A percentile compares a stretch with the other conserved stretches of the same genome.
phyloP scores from a whole-genome alignment of 30 jellyfish, hydroid and myxozoan genomes.

The Mastigias papua region DNA sequence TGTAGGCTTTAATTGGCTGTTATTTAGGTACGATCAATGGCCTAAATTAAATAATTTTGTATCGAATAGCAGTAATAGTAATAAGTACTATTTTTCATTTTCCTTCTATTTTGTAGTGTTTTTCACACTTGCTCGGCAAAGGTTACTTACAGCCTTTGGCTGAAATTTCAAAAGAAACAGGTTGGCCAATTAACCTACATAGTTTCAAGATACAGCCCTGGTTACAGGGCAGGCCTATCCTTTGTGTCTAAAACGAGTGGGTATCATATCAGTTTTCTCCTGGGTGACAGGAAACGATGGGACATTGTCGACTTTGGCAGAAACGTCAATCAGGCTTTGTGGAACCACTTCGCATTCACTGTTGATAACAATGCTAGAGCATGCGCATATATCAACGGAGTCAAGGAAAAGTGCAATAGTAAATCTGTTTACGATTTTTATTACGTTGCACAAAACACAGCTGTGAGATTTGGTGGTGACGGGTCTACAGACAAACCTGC shows the following conservation, averaged over 20 bases:
- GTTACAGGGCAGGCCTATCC: background rate
- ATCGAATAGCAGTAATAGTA: no score
- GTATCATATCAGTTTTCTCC: background rate
- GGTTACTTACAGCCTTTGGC: background rate
- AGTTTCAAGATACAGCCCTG: background rate
- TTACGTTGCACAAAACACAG: background rate
- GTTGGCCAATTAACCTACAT: background rate
- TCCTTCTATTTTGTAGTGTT: background rate
- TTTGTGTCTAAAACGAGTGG: background rate
- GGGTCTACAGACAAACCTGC: background rate
- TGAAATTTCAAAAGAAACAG: background rate
- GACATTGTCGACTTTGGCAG: background rate
- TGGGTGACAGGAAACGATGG: slow-evolving; percentile 1
- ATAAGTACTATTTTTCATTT: no score
- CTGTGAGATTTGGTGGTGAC: background rate
- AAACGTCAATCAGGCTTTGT: background rate
- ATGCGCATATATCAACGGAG: slow-evolving; percentile 29
- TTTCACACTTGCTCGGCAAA: background rate
- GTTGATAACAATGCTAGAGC: slow-evolving; percentile 1
- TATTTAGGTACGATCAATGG: no score
- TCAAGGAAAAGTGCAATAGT: background rate
- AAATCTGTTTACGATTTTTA: background rate
- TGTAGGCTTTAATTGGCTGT: no score
- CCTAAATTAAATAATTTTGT: no score
- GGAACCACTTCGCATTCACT: slow-evolving; percentile 31